Conservation (phyloP, 37 sponge, comb jelly and placozoan genomes). For the Dysidea cf. avara region DNA sequence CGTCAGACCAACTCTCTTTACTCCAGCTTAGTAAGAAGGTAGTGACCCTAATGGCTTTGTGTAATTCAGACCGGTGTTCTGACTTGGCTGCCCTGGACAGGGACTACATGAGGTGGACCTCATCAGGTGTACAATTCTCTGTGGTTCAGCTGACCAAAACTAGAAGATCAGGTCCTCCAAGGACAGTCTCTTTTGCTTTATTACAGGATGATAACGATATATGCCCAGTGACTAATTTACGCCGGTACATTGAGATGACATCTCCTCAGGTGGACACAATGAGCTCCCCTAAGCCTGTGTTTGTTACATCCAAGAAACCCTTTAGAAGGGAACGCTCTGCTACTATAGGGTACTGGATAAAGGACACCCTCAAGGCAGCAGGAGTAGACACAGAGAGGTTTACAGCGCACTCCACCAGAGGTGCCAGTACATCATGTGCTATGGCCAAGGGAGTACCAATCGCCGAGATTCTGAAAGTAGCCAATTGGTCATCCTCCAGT, state of each 20-base stretch:
- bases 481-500: constrained; percentile 18
- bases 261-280: not conserved
- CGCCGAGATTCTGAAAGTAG: constrained; percentile 25
- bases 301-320: constrained; percentile 8
- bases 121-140: too few relatives aligned
- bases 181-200: constrained; percentile 2
- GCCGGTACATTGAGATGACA: not conserved
- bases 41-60: constrained; percentile 5
- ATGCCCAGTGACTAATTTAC: constrained; percentile 17
- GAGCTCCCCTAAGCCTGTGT: too few relatives aligned
- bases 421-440: constrained; percentile 21
- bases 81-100: constrained; percentile 6
- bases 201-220: constrained; percentile 13
- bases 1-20: too few relatives aligned
- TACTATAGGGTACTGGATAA: constrained; percentile 33
- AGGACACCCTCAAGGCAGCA: too few relatives aligned
- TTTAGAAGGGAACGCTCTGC: constrained; percentile 12
- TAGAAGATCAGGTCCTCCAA: too few relatives aligned
- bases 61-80: constrained; percentile 15
- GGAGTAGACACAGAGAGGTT: constrained; percentile 25
- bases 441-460: constrained; percentile 20
- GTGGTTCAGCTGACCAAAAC: too few relatives aligned
- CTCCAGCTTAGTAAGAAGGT: too few relatives aligned
- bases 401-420: constrained; percentile 29
- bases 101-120: too few relatives aligned